Percentiles rank a stretch among this genome's conserved stretches.
phyloP scores from a whole-genome alignment of 2,888 invertebrate genomes.

The Poecilus cupreus region DNA sequence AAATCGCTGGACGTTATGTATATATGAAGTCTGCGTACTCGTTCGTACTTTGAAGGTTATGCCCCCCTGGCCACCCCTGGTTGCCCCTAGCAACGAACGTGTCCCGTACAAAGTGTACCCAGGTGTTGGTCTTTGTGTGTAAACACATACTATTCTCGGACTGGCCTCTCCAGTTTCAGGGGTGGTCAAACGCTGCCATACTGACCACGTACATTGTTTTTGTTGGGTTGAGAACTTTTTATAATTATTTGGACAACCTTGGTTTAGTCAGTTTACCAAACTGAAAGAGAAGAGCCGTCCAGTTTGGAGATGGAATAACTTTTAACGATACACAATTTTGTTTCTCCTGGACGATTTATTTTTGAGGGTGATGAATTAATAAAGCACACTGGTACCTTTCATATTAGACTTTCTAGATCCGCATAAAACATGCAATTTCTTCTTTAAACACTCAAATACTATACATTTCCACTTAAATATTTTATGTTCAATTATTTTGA shows the following conservation, averaged over 20 bases:
- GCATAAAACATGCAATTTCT: too few relatives aligned
- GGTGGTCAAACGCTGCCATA: constrained; percentile 2
- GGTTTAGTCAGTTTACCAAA: neutral
- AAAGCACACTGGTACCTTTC: too few relatives aligned
- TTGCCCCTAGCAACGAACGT: constrained; percentile 24
- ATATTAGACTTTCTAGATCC: too few relatives aligned
- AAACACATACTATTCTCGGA: constrained; percentile 53
- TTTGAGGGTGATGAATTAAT: too few relatives aligned
- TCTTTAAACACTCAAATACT: too few relatives aligned
- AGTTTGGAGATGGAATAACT: neutral
- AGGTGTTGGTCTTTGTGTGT: constrained; percentile 48
- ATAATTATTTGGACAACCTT: neutral
- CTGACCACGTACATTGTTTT: constrained; percentile 3
- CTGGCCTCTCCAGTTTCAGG: constrained; percentile 40
- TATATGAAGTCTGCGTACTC: constrained; percentile 32
- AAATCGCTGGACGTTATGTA: constrained; percentile 28
- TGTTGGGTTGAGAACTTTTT: neutral
- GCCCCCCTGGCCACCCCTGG: constrained; percentile 7
- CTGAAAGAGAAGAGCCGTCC: neutral
- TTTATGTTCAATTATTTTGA: too few relatives aligned
- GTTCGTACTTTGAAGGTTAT: constrained; percentile 27
- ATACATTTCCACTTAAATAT: too few relatives aligned
- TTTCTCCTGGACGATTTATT: neutral
- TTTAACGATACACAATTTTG: neutral
- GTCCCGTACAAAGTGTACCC: constrained; percentile 49